These are phyloP conservation scores for Thymelicus lineola DNA, from an alignment of 2,888 invertebrate species.

Conservation along the genomic window DNA sequence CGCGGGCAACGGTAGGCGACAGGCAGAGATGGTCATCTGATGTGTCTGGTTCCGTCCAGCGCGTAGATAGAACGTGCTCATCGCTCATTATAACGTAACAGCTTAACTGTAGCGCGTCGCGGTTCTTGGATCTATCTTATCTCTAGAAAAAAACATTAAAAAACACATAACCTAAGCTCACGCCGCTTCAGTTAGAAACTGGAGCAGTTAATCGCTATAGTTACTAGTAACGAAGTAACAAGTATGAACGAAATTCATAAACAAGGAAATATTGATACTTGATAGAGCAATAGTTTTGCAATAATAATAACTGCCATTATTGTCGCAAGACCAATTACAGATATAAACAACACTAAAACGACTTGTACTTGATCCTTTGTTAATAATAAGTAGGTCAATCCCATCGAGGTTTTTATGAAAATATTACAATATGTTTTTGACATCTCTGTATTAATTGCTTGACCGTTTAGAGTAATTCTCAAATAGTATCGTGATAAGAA, in stretches of 20 bases:
- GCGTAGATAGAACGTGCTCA: conserved; percentile 54
- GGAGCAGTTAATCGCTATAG: neutral
- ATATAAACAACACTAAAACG: neutral
- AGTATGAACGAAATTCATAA: neutral
- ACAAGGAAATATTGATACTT: neutral
- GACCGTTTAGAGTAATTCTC: too few species aligned
- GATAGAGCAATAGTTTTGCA: neutral
- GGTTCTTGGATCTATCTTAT: conserved; percentile 53
- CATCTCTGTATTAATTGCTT: too few species aligned
- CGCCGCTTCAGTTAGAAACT: conserved; percentile 18
- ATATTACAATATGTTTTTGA: too few species aligned
- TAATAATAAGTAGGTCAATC: neutral
- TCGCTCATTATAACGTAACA: conserved; percentile 59
- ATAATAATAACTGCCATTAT: conserved; percentile 1
- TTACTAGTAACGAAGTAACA: too few species aligned
- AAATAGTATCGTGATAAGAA: too few species aligned
- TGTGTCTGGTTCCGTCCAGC: conserved; percentile 52
- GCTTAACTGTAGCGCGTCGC: conserved; percentile 70
- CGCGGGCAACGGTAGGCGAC: conserved; percentile 36
- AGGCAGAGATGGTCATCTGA: conserved; percentile 38
- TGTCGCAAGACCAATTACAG: neutral
- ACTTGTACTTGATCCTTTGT: neutral
- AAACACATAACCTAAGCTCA: conserved; percentile 34
- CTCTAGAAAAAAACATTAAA: conserved; percentile 29
- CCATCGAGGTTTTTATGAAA: neutral